Evolutionary conservation across 2,888 invertebrate genomes (phyloP).

Genomic region (Galeopsomyia nigrocyanea): DNA sequence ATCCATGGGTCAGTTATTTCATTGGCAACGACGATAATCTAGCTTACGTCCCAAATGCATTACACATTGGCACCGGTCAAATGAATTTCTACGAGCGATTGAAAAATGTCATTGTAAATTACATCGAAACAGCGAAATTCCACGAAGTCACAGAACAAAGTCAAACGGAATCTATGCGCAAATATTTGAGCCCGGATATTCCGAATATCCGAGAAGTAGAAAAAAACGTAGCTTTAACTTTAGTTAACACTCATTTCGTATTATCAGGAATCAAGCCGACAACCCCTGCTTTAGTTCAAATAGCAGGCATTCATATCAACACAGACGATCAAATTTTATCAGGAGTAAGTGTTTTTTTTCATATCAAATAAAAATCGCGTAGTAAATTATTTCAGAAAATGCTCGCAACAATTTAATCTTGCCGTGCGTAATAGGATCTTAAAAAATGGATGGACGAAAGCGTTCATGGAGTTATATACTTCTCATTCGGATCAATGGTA

Average conservation of each 20-base stretch:
- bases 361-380: neutral
- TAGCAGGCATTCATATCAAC: constrained; percentile 71
- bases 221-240: constrained; percentile 65
- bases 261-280: constrained; percentile 68
- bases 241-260: constrained; percentile 71
- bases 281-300: constrained; percentile 69
- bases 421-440: constrained; percentile 56
- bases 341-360: neutral
- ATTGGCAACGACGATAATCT: constrained; percentile 53
- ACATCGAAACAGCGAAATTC: constrained; percentile 3
- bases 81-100: constrained; percentile 51
- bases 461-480: constrained; percentile 57
- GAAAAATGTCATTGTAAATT: constrained; percentile 40
- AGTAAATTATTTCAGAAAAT: neutral
- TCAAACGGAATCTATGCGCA: constrained; percentile 47
- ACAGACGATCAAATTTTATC: neutral
- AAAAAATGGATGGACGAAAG: constrained; percentile 61
- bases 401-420: too few species aligned
- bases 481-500: constrained; percentile 63
- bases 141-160: neutral
- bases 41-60: constrained; percentile 45
- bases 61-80: neutral
- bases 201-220: constrained; percentile 59
- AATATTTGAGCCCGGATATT: constrained; percentile 52
- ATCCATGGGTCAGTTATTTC: constrained; percentile 50